Evolutionary conservation across 2,888 invertebrate species (phyloP), one percentile per base, ranked within the genome.

Genomic region (Phaedon cochleariae): DNA sequence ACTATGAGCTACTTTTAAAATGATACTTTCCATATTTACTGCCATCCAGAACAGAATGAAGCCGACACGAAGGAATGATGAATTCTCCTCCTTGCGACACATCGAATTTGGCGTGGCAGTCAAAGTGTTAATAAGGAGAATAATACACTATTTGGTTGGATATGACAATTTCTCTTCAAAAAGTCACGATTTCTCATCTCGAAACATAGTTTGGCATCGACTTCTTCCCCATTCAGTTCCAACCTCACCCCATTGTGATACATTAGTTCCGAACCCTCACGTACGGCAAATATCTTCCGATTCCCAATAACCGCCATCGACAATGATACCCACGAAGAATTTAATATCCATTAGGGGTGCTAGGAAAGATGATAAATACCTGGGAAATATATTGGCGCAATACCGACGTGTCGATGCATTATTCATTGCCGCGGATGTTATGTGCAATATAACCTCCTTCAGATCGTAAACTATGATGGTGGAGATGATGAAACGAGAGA

Each of bases 301-400:
- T 66, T 63, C 64, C 68, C 70, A 69, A 73, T 72, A 72, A 66
- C 66, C 66, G 70, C 69, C 59, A 63, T 66, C 73, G 72, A 74
- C 72, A 74, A 74, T 73, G 74, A 74, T 71, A 74, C 74, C 74
- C 72, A 70, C 68, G 70, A 73, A 73, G 74, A 73, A 75, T 75
- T 74, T 74, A 74, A 73, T 73, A 75, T 75, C 75, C 68, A 74
- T 72, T 66, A 66, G 62, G 48, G 22, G 37, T 20, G 57, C 29
- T 52, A 22, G 22, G 34, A 26, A 59, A 64, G 59, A 62, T 66
- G 66, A 66, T 62, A 59, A 66, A 66, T 66, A 54, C 49, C 65
- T 65, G 34, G 15, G 55, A 53, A 53, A 57, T 62, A 57, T 62
- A 62, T 59, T 37, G 53, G 52, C 45, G 20, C 49, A 15, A 22